Evolutionary conservation across 2,888 invertebrate species (phyloP).

Genomic region (Lasioglossum oenotherae): DNA sequence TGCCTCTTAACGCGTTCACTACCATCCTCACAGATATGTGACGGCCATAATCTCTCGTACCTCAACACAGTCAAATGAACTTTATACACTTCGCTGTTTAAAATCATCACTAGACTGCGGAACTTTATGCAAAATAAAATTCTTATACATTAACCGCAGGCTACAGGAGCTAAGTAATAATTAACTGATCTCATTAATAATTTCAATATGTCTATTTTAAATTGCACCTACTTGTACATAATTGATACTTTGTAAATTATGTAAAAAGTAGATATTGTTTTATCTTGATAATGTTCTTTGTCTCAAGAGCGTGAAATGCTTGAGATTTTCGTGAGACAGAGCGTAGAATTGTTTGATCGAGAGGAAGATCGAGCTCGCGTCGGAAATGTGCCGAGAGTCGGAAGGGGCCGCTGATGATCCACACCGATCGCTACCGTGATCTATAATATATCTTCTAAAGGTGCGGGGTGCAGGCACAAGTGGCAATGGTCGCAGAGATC

Average conservation of each 20-base stretch:
- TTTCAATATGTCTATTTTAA: not conserved
- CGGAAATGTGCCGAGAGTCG: conserved; percentile 8
- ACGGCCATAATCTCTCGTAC: not conserved
- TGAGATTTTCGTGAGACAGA: not conserved
- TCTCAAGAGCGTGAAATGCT: not conserved
- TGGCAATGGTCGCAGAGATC: conserved; percentile 9
- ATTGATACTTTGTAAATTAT: no score
- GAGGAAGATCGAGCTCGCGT: not conserved
- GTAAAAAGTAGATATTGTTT: no score
- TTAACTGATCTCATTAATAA: not conserved
- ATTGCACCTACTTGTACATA: not conserved
- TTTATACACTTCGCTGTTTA: not conserved
- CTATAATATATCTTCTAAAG: conserved; percentile 34
- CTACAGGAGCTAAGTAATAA: not conserved
- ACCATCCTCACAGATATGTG: not conserved
- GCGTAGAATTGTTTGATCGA: not conserved
- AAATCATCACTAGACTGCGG: not conserved
- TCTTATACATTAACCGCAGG: not conserved
- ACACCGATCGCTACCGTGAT: conserved; percentile 12
- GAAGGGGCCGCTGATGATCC: not conserved
- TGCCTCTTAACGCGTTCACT: not conserved
- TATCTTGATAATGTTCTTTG: not conserved
- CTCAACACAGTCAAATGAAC: not conserved
- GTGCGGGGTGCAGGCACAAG: conserved; percentile 39
- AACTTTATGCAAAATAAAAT: not conserved